Evolutionary conservation across 2,888 invertebrate genomes (phyloP).

Genomic region (Himalopsyche japonica): DNA sequence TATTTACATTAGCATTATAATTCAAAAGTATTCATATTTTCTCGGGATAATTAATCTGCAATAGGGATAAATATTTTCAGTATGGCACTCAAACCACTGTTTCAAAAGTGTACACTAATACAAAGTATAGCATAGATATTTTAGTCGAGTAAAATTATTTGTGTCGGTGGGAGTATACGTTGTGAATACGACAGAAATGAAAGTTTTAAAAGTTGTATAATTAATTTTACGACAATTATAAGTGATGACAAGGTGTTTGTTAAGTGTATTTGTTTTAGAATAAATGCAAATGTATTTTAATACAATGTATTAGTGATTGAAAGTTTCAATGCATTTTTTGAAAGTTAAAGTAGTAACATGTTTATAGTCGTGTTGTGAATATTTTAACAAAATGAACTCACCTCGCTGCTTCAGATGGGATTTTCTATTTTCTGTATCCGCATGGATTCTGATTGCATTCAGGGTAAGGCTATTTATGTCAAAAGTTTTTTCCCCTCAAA

Average conservation of each 20-base stretch:
- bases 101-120: background rate
- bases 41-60: too few relatives aligned
- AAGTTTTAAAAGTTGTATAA: conserved; percentile 16
- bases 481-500: background rate
- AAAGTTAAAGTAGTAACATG: conserved; percentile 20
- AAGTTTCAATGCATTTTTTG: conserved; percentile 5
- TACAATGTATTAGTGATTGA: conserved; percentile 10
- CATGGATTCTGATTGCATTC: conserved; percentile 7
- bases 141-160: conserved; percentile 7
- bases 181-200: conserved; percentile 12
- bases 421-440: conserved; percentile 16
- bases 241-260: background rate
- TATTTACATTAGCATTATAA: too few relatives aligned
- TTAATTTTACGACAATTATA: background rate
- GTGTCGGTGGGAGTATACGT: background rate
- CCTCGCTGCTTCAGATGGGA: conserved; percentile 18
- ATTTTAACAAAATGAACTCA: conserved; percentile 24
- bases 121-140: background rate
- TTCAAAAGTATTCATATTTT: too few relatives aligned
- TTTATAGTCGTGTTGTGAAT: conserved; percentile 26
- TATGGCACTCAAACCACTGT: background rate
- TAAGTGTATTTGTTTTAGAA: background rate
- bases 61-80: background rate
- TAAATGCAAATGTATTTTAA: conserved; percentile 7
- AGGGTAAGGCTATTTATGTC: conserved; percentile 11